These are phyloP conservation scores for Caenorhabditis doughertyi DNA, from an alignment of 2,888 invertebrate genomes.

Conservation along the genomic window DNA sequence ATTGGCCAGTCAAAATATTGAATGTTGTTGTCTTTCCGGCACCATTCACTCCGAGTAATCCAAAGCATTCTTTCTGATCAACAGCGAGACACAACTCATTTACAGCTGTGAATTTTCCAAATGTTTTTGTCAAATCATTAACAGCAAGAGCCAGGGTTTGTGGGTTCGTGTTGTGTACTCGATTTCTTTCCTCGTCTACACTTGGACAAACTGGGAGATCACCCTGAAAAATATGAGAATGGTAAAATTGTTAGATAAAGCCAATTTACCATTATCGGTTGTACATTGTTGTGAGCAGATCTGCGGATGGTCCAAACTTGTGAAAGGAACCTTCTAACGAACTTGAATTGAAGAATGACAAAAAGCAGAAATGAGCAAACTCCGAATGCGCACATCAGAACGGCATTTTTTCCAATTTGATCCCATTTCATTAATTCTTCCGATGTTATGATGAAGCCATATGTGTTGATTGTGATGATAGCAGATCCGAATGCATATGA, in stretches of 20 bases:
- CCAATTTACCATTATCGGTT: constrained; percentile 41
- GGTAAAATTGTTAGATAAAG: background rate
- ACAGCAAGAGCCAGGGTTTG: constrained; percentile 37
- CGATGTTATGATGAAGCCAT: constrained; percentile 10
- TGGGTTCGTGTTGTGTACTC: constrained; percentile 25
- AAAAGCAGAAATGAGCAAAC: constrained; percentile 69
- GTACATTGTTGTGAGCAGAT: constrained; percentile 45
- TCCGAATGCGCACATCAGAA: constrained; percentile 73
- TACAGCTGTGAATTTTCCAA: constrained; percentile 62
- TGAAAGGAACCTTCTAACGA: constrained; percentile 51
- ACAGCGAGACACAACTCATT: constrained; percentile 77
- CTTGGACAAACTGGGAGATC: constrained; percentile 45
- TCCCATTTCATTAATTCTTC: constrained; percentile 62
- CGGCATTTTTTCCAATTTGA: constrained; percentile 64
- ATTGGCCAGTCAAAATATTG: constrained; percentile 79
- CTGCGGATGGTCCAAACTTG: constrained; percentile 53
- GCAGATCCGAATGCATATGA: constrained; percentile 70
- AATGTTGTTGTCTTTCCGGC: constrained; percentile 82
- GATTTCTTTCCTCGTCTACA: constrained; percentile 40
- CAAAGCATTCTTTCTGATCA: constrained; percentile 79
- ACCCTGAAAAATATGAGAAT: constrained; percentile 13
- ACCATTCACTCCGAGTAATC: constrained; percentile 78
- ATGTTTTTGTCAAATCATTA: constrained; percentile 61
- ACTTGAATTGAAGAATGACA: constrained; percentile 69
- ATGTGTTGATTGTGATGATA: constrained; percentile 57